These are phyloP conservation scores for Sorex maritimensis DNA, from an alignment of 2,797 vertebrate species.

Conservation along the genomic window DNA sequence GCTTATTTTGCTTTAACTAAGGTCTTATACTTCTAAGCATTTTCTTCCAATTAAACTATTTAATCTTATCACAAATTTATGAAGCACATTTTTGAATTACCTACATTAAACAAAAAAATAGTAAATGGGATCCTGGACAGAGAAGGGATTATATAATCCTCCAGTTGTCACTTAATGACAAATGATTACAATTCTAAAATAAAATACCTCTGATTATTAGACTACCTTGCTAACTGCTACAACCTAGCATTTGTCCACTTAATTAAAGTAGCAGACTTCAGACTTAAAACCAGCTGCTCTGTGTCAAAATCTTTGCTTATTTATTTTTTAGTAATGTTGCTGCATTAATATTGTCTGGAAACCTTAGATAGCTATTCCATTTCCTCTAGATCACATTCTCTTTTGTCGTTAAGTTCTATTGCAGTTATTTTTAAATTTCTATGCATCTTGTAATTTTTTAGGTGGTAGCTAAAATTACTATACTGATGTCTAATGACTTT, in stretches of 20 bases:
- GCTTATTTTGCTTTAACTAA: too few relatives aligned
- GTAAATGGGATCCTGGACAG: too few relatives aligned
- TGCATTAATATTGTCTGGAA: not conserved
- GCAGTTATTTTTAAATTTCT: not conserved
- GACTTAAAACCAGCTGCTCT: not conserved
- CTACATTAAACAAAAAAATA: too few relatives aligned
- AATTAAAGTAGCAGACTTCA: not conserved
- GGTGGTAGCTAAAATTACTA: not conserved
- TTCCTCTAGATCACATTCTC: not conserved
- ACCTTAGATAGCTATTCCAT: not conserved
- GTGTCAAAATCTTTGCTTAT: not conserved
- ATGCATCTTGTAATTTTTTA: not conserved
- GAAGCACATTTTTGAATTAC: too few relatives aligned
- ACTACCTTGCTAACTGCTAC: not conserved
- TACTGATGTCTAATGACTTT: not conserved
- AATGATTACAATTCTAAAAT: not conserved
- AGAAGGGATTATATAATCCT: too few relatives aligned
- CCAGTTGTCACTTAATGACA: too few relatives aligned
- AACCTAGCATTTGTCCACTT: not conserved
- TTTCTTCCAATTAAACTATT: too few relatives aligned
- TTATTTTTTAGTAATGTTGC: not conserved
- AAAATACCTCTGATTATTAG: not conserved
- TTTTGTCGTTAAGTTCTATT: not conserved
- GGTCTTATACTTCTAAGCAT: too few relatives aligned
- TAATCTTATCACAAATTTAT: too few relatives aligned